phyloP scores from a whole-genome alignment of 2,888 invertebrate species.

The Fragum whitleyi region DNA sequence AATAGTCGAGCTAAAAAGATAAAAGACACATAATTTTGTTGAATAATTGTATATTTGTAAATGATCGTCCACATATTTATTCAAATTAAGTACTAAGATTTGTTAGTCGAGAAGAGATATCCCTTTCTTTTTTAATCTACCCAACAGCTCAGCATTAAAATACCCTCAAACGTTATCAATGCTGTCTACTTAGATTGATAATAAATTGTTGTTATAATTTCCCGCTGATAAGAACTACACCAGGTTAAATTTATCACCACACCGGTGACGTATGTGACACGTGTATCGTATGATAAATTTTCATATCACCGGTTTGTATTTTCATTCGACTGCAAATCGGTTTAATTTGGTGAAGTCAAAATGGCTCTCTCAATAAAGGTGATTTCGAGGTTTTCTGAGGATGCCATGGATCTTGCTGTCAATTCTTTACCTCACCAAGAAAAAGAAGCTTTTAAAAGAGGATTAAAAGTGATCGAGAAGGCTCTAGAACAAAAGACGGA shows the following conservation, averaged over 20 bases:
- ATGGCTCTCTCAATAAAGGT: slow-evolving; percentile 6
- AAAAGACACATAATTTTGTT: slow-evolving; percentile 11
- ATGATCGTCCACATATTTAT: slow-evolving; percentile 1
- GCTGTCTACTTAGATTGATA: no score
- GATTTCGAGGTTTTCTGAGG: slow-evolving; percentile 18
- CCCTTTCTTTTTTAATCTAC: no score
- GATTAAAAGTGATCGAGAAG: slow-evolving; percentile 4
- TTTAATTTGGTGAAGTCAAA: not conserved
- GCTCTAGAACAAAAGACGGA: slow-evolving; percentile 22
- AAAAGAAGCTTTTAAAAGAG: slow-evolving; percentile 8
- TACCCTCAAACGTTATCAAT: no score
- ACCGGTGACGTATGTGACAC: slow-evolving; percentile 11
- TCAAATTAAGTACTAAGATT: no score
- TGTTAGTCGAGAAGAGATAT: no score
- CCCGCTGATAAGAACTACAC: no score
- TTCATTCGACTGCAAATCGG: not conserved
- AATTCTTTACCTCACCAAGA: not conserved
- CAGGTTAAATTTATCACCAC: not conserved
- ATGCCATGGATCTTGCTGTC: slow-evolving; percentile 12
- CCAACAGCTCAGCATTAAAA: no score
- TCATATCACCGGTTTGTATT: slow-evolving; percentile 11
- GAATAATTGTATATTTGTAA: not conserved
- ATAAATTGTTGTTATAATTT: not conserved
- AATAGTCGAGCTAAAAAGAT: not conserved
- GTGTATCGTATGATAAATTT: not conserved